Conservation (phyloP, 2,797 vertebrate genomes). For the Lateolabrax maculatus region DNA sequence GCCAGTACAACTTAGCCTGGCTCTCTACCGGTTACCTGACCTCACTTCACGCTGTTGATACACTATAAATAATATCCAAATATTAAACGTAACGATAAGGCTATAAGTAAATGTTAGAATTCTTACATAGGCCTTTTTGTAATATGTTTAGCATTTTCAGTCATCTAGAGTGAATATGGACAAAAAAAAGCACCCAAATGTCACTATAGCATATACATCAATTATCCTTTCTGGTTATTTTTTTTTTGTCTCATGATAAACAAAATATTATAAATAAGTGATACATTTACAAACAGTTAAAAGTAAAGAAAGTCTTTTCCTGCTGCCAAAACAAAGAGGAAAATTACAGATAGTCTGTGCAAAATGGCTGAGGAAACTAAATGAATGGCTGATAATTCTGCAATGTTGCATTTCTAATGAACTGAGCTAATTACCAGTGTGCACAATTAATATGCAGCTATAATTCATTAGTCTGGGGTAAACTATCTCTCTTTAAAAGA, state of each 20-base stretch:
- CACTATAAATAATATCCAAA: background rate
- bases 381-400: background rate
- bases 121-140: background rate
- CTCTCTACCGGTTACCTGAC: background rate
- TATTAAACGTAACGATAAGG: background rate
- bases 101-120: background rate
- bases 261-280: no score
- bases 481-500: conserved; percentile 1
- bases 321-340: background rate
- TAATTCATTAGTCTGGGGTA: conserved; percentile 11
- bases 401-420: conserved; percentile 7
- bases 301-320: no score
- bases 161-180: background rate
- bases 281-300: no score
- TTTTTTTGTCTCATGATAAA: background rate
- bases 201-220: background rate
- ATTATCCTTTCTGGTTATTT: background rate
- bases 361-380: background rate
- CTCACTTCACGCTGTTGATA: background rate
- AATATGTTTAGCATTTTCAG: background rate
- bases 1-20: background rate
- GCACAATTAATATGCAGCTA: conserved; percentile 11
- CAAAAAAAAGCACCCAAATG: no score
- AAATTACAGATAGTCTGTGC: background rate
- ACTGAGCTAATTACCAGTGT: background rate